Evolutionary conservation across 2,113 vertebrate genomes (phyloP), one percentile per base, ranked within the genome.

Genomic region (Stegastes partitus): DNA sequence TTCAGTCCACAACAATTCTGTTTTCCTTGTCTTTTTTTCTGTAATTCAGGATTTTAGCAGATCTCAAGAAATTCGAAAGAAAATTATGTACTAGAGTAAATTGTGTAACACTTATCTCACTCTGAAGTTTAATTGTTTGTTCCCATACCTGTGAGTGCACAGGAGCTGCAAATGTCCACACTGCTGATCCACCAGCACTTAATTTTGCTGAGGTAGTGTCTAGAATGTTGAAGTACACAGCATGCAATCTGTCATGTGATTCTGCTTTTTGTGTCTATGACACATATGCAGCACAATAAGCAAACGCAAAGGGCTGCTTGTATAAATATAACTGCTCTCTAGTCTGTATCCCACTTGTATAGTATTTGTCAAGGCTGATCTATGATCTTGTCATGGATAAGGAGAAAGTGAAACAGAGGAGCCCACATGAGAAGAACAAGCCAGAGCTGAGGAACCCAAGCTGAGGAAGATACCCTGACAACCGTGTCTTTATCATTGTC

Each of bases 401-500:
- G 44, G 69, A 65, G 49, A 28, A 21, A 58, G 19, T 64, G 45
- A 56, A 56, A 45, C 11, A 21, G 21, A 21, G 18, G 26, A 71
- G 12, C 15, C 11, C 2, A 1, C 55, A 49, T 31, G 44, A 75
- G 63, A 42, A 42, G 19, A 71, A 19, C 34, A 75, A 84, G 59
- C 50, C n/a, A 68, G n/a, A 70, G 63, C 56, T 64, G 23, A 71
- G 26, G 28, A 78, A 64, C 55, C 49, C 37, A 16, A 67, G 61
- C 59, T 44, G 42, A 45, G 50, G 25, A 63, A 53, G 63, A 82
- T 44, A 75, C 76, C 74, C 61, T 70, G 77, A 81, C 75, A 74
- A 57, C 39, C 22, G 7, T 59, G 65, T 81, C 77, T 53, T 85
- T 64, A 81, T 85, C 74, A 79, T 57, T 49, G 51, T 66, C 62